Evolutionary conservation across 1,140 invertebrate species (phyloP).

Genomic region (Zaprionus nigranus): DNA sequence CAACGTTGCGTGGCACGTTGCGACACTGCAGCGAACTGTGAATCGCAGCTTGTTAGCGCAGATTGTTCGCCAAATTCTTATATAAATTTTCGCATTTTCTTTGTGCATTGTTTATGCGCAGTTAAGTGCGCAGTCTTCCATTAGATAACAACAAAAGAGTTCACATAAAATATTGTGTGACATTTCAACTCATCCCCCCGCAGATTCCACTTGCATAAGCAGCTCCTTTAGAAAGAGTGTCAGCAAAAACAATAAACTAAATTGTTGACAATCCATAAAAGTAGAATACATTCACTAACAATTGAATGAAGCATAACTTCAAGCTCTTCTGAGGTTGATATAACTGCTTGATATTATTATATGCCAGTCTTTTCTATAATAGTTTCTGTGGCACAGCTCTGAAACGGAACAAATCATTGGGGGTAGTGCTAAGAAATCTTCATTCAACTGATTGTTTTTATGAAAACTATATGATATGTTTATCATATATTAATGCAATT

Average conservation of each 20-base stretch:
- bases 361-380: background rate
- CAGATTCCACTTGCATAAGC: slow-evolving; percentile 24
- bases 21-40: slow-evolving; percentile 35
- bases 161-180: slow-evolving; percentile 41
- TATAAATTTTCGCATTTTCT: slow-evolving; percentile 44
- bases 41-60: slow-evolving; percentile 62
- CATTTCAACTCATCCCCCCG: slow-evolving; percentile 1
- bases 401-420: no score
- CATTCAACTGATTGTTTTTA: no score
- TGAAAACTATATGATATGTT: no score
- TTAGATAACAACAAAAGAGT: slow-evolving; percentile 18
- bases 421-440: no score
- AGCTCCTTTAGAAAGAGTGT: background rate
- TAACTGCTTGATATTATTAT: background rate
- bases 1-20: slow-evolving; percentile 43
- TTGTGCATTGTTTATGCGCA: slow-evolving; percentile 45
- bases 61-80: slow-evolving; percentile 50
- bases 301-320: background rate
- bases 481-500: no score
- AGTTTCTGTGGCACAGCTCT: no score
- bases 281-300: background rate
- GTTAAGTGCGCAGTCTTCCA: slow-evolving; percentile 12
- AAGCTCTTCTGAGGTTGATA: background rate
- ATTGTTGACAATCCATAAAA: background rate
- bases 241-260: slow-evolving; percentile 33